Conservation (phyloP, 2,113 vertebrate genomes). For the Phyllopteryx taeniolatus region DNA sequence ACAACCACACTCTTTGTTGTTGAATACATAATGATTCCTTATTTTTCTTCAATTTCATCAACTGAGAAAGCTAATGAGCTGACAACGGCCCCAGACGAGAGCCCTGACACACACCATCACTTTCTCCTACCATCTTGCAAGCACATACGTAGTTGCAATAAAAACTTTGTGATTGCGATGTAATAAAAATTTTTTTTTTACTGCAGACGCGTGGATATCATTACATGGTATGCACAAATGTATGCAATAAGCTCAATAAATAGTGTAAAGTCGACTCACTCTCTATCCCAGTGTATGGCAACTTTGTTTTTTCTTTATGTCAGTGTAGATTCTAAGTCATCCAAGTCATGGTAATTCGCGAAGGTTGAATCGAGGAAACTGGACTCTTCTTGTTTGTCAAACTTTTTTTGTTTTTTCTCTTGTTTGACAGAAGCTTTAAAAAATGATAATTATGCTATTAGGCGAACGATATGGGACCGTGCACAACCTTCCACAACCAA, state of each 20-base stretch:
- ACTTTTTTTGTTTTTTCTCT: no score
- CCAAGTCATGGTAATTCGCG: no score
- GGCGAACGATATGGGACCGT: no score
- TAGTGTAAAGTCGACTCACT: neutral
- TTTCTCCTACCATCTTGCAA: conserved; percentile 3
- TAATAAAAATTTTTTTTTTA: neutral
- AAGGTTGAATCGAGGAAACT: no score
- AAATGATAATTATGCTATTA: no score
- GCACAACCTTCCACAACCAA: no score
- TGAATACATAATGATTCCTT: conserved; percentile 50
- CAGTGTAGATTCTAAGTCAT: neutral
- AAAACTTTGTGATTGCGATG: neutral
- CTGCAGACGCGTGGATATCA: neutral
- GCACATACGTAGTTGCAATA: neutral
- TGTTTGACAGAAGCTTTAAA: no score
- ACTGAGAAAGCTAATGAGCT: conserved; percentile 54
- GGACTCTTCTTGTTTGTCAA: neutral
- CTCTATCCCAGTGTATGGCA: neutral
- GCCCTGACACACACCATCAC: conserved; percentile 12
- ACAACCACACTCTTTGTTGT: conserved; percentile 47
- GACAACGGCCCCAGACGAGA: conserved; percentile 43
- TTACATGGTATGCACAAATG: neutral
- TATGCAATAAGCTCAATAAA: neutral
- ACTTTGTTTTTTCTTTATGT: neutral
- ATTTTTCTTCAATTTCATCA: conserved; percentile 63